phyloP scores from a whole-genome alignment of 2,797 vertebrate genomes.

The Enoplosus armatus region DNA sequence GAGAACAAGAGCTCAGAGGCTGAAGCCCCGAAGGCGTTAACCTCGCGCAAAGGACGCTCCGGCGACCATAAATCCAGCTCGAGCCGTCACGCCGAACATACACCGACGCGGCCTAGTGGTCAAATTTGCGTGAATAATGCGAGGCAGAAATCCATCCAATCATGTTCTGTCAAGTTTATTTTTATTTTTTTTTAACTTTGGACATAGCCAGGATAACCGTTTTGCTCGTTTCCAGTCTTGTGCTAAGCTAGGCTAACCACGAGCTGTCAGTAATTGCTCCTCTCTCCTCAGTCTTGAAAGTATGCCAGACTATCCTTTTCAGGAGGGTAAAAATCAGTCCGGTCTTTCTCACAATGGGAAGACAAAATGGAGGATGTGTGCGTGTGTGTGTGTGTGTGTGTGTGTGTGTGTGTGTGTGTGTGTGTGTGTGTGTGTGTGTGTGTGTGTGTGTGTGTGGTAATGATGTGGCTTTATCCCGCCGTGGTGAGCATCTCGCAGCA shows the following conservation, averaged over 20 bases:
- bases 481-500: conserved; percentile 42
- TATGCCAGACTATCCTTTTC: not conserved
- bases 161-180: not conserved
- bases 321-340: not conserved
- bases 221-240: not conserved
- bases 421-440: too few species aligned
- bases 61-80: too few species aligned
- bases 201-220: not conserved
- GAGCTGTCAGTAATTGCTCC: not conserved
- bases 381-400: too few species aligned
- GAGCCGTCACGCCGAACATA: too few species aligned
- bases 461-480: conserved; percentile 44
- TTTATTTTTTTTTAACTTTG: not conserved
- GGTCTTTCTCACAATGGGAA: too few species aligned
- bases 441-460: conserved; percentile 40
- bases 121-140: not conserved
- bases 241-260: not conserved
- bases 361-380: too few species aligned
- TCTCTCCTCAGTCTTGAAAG: not conserved
- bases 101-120: too few species aligned
- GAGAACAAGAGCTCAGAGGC: not conserved
- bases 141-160: not conserved
- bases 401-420: too few species aligned
- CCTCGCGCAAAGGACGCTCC: too few species aligned
- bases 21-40: too few species aligned